These are phyloP conservation scores for Hippocampus zosterae DNA, from an alignment of 2,113 vertebrate genomes.

Conservation along the genomic window DNA sequence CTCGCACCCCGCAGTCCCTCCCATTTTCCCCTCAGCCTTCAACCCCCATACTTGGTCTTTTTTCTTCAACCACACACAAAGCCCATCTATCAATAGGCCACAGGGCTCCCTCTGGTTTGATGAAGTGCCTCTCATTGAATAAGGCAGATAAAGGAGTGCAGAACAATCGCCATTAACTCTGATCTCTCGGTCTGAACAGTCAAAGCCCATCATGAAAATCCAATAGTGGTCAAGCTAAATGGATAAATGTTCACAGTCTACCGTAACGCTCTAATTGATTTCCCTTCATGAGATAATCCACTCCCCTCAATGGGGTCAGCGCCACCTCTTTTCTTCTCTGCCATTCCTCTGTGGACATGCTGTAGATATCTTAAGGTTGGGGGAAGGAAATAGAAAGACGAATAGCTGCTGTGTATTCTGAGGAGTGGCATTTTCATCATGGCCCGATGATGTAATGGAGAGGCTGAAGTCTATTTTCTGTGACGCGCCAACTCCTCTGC, in stretches of 20 bases:
- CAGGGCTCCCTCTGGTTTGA: conserved; percentile 94
- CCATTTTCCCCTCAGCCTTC: conserved; percentile 48
- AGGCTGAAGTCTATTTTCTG: conserved; percentile 38
- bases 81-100: conserved; percentile 95
- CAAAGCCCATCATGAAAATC: conserved; percentile 98
- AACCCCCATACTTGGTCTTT: conserved; percentile 58
- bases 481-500: conserved; percentile 72
- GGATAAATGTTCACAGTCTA: conserved; percentile 97
- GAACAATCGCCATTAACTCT: conserved; percentile 98
- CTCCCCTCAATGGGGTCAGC: conserved; percentile 83
- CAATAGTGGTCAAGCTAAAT: conserved; percentile 98
- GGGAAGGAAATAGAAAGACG: conserved; percentile 69
- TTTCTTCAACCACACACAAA: conserved; percentile 86
- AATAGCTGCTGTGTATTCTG: conserved; percentile 80
- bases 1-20: conserved; percentile 28
- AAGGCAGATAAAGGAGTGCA: conserved; percentile 96
- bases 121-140: conserved; percentile 99
- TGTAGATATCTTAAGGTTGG: conserved; percentile 76
- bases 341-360: background rate
- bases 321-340: conserved; percentile 84
- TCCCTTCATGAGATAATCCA: conserved; percentile 97
- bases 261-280: conserved; percentile 95
- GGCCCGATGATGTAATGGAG: conserved; percentile 37
- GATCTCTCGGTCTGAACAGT: conserved; percentile 85
- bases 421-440: conserved; percentile 34